Evolutionary conservation across 1,140 invertebrate genomes (phyloP).

Genomic region (Pseudachorutes palmiensis): DNA sequence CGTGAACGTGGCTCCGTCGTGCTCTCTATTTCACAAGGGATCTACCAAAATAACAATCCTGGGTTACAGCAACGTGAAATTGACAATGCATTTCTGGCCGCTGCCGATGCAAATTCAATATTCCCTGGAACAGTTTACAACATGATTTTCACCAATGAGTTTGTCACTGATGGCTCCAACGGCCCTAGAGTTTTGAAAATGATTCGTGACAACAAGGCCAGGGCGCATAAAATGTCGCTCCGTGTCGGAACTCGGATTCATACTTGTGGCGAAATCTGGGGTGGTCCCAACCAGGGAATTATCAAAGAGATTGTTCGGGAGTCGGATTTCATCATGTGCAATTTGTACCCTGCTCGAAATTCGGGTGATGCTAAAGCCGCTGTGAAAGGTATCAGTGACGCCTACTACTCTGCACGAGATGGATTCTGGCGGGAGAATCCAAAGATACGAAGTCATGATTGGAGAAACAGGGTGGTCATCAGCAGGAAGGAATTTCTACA

Average conservation of each 20-base stretch:
- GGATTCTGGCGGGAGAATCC: conserved; percentile 25
- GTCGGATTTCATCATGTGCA: conserved; percentile 35
- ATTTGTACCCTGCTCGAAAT: conserved; percentile 24
- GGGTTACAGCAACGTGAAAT: conserved; percentile 26
- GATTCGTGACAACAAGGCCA: conserved; percentile 25
- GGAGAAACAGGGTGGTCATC: conserved; percentile 36
- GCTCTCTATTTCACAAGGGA: conserved; percentile 27
- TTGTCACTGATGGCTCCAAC: conserved; percentile 17
- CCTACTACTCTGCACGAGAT: conserved; percentile 22
- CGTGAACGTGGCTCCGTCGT: conserved; percentile 4
- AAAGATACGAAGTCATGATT: conserved; percentile 30
- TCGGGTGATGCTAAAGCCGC: conserved; percentile 19
- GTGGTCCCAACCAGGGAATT: conserved; percentile 21
- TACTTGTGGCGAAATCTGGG: conserved; percentile 28
- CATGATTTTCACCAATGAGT: conserved; percentile 31
- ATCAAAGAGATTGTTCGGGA: conserved; percentile 23
- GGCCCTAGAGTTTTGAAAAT: conserved; percentile 27
- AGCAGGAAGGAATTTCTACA: conserved; percentile 25
- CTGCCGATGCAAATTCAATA: conserved; percentile 27
- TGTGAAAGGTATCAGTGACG: conserved; percentile 23
- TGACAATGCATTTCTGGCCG: conserved; percentile 33
- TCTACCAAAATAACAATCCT: conserved; percentile 25
- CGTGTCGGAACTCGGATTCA: conserved; percentile 28
- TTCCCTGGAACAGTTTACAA: conserved; percentile 30
- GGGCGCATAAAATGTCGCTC: conserved; percentile 24